These are phyloP conservation scores for Psittacus erithacus DNA, from an alignment of 2,113 vertebrate species.

Conservation along the genomic window DNA sequence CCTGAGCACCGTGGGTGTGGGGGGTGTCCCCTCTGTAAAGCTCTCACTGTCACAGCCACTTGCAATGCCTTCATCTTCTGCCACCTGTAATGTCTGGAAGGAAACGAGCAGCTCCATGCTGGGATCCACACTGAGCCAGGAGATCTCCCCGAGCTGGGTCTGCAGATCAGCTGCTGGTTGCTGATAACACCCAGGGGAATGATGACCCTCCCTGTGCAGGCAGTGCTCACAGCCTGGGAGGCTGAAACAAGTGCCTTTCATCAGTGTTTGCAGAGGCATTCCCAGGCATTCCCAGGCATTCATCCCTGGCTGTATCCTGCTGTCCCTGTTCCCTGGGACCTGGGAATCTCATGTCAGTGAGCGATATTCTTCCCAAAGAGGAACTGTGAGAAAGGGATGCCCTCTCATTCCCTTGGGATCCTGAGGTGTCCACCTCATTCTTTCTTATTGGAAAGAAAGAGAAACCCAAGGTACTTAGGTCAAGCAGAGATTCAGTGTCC, in stretches of 20 bases:
- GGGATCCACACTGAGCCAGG: neutral
- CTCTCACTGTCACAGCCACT: neutral
- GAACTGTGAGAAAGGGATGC: neutral
- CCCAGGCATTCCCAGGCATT: neutral
- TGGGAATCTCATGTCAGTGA: neutral
- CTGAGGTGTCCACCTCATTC: neutral
- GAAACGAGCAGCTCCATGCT: neutral
- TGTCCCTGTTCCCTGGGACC: neutral
- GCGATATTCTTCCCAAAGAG: neutral
- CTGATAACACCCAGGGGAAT: neutral
- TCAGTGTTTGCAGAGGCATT: neutral
- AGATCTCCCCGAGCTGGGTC: fast-evolving
- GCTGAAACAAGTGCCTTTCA: neutral
- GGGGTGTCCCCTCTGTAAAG: neutral
- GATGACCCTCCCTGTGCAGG: neutral
- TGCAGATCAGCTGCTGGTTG: fast-evolving
- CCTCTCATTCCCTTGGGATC: neutral
- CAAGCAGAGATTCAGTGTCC: neutral
- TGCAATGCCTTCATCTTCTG: conserved; percentile 31
- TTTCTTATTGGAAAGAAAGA: neutral
- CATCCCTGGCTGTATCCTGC: neutral
- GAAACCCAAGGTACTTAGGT: neutral
- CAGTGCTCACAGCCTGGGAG: fast-evolving
- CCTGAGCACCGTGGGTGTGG: fast-evolving
- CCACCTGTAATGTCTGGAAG: neutral